Percentiles rank a stretch among this genome's conserved stretches.
Evolutionary conservation across 2,888 invertebrate species (phyloP).

Genomic region (Heterodera filipjevi): DNA sequence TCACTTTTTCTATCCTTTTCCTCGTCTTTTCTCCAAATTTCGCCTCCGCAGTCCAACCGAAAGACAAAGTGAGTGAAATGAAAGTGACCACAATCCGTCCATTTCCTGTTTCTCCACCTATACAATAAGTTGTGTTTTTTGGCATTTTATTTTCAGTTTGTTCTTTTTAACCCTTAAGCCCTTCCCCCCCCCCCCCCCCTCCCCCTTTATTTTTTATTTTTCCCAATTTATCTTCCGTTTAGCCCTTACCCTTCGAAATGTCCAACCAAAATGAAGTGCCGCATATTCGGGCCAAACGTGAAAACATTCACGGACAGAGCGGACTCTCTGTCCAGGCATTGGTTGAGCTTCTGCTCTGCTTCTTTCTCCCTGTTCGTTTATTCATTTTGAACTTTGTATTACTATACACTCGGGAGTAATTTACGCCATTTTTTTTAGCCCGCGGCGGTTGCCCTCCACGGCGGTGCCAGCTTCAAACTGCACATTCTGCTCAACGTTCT

Average conservation of each 20-base stretch:
- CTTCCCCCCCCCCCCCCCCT: too few relatives aligned
- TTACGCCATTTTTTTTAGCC: neutral
- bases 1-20: neutral
- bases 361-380: constrained; percentile 1
- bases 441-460: constrained; percentile 12
- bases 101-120: neutral
- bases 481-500: constrained; percentile 13
- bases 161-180: too few relatives aligned
- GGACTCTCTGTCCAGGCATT: neutral
- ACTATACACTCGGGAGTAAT: neutral
- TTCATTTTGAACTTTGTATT: neutral
- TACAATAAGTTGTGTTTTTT: too few relatives aligned
- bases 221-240: neutral
- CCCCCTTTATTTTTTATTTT: too few relatives aligned
- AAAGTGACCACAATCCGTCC: neutral
- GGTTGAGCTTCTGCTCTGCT: constrained; percentile 2
- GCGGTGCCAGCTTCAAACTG: constrained; percentile 7
- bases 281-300: neutral
- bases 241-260: neutral
- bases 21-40: neutral
- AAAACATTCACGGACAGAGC: neutral
- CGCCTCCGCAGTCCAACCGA: neutral
- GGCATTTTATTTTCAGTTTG: too few relatives aligned
- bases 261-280: neutral
- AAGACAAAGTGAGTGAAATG: neutral